A percentile compares a stretch with the other conserved stretches of the same genome.
phyloP scores from a whole-genome alignment of 2,888 invertebrate genomes.

The Microplitis manilae region DNA sequence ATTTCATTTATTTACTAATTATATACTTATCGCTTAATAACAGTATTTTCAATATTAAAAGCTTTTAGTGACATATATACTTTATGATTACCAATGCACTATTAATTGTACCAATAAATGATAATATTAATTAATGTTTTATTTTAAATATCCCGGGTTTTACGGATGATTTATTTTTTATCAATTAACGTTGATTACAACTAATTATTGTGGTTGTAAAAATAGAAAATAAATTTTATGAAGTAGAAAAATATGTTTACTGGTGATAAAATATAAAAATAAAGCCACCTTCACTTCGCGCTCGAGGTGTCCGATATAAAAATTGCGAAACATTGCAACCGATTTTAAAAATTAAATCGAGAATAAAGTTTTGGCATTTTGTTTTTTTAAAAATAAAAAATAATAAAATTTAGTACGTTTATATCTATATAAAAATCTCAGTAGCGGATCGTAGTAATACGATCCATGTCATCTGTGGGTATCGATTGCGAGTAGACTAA shows the following conservation, averaged over 20 bases:
- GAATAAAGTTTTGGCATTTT: background rate
- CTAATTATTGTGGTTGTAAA: too few species aligned
- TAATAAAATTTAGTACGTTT: background rate
- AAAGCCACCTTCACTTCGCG: too few species aligned
- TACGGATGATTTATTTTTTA: too few species aligned
- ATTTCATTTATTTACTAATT: background rate
- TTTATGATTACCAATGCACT: background rate
- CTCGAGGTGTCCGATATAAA: too few species aligned
- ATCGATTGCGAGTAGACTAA: slow-evolving; percentile 24
- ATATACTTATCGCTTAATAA: background rate
- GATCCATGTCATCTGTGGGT: slow-evolving; percentile 31
- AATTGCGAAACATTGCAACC: too few species aligned
- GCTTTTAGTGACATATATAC: background rate
- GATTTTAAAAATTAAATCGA: background rate
- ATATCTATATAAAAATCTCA: slow-evolving; percentile 28
- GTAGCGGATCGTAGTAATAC: slow-evolving; percentile 33
- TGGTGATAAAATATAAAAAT: too few species aligned
- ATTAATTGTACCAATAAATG: too few species aligned
- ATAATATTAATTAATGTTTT: too few species aligned
- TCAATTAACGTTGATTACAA: too few species aligned
- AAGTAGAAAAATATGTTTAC: too few species aligned
- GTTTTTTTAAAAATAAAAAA: background rate
- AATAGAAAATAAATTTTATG: too few species aligned
- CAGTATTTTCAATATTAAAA: background rate
- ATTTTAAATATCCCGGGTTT: too few species aligned